Conservation (phyloP, 2,113 vertebrate species). For the Forbesichthys agassizii region DNA sequence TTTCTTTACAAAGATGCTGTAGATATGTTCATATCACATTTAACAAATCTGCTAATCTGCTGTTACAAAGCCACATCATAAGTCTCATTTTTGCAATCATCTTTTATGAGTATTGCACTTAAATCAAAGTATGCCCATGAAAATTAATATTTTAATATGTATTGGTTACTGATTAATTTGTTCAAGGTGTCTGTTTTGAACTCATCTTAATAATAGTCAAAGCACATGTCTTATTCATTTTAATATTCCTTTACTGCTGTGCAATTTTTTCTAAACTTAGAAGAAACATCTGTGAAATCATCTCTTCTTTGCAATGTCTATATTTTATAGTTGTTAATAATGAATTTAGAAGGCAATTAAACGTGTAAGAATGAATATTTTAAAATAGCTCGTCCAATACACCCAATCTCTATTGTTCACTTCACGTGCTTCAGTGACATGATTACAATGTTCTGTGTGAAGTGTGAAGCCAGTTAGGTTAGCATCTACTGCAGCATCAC, state of each 20-base stretch:
- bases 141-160: too few relatives aligned
- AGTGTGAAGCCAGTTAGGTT: constrained; percentile 34
- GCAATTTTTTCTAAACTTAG: constrained; percentile 36
- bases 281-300: constrained; percentile 26
- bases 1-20: too few relatives aligned
- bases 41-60: too few relatives aligned
- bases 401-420: constrained; percentile 23
- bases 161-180: too few relatives aligned
- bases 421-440: constrained; percentile 19
- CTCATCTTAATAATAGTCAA: too few relatives aligned
- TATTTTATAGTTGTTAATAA: constrained; percentile 40
- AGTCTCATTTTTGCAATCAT: too few relatives aligned
- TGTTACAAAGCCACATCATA: too few relatives aligned
- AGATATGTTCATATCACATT: too few relatives aligned
- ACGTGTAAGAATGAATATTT: constrained; percentile 34
- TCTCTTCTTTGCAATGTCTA: constrained; percentile 21
- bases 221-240: too few relatives aligned
- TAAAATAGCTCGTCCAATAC: constrained; percentile 41
- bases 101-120: too few relatives aligned
- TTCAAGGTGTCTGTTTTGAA: too few relatives aligned
- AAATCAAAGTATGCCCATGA: too few relatives aligned
- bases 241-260: constrained; percentile 6
- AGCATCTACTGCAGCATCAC: constrained; percentile 40
- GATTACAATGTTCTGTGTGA: constrained; percentile 23
- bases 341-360: constrained; percentile 37